Base-by-base conservation (phyloP, 2,797 vertebrate species). In the Lagodon rhomboides region DNA sequence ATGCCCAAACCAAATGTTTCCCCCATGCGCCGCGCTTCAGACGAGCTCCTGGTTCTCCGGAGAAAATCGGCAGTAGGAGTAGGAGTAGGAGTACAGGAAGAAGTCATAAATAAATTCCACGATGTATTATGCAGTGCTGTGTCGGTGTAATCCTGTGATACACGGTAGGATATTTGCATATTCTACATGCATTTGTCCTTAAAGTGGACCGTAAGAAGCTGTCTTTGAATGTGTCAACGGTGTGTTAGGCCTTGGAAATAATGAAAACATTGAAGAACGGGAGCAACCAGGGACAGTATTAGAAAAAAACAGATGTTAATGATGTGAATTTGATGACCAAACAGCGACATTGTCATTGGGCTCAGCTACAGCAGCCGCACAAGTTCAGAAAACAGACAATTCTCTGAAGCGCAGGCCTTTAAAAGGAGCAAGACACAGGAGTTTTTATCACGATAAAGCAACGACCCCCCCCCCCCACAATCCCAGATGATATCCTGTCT, bases 121-220 rank as follows among this genome's bases (percentile, higher is more conserved):
- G 56, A 68, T 66, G 81, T 86, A 78, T 90, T 73, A 85, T 75
- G 85, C 84, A 83, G 84, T 44, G 68, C 68, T 79, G 87, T 88
- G 86, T 86, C 49, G 78, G 89, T 90, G 86, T 88, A 91, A 91
- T 91, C 89, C 88, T 82, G 70, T 88, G 73, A 84, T 80, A 68
- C 79, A 84, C 79, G 53, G 62, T 9, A 18, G 51, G 51, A 68
- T 50, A 81, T 89, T 82, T 86, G 66, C 62, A 88, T 84, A 84
- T 84, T 79, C 68, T 55, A 73, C 56, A 71, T 81, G 75, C 11
- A 44, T 72, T 54, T 68, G 47, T 74, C 67, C 49, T 70, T 46
- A 71, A 77, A 82, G 56, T 79, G 46, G 65, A 83, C 30, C 11
- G 50, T 54, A 38, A 23, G 72, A 72, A 82, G 34, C 22, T 68